Percentiles rank a stretch among this genome's conserved stretches.
phyloP scores from a whole-genome alignment of 1,140 invertebrate species.

The Colletes latitarsis region DNA sequence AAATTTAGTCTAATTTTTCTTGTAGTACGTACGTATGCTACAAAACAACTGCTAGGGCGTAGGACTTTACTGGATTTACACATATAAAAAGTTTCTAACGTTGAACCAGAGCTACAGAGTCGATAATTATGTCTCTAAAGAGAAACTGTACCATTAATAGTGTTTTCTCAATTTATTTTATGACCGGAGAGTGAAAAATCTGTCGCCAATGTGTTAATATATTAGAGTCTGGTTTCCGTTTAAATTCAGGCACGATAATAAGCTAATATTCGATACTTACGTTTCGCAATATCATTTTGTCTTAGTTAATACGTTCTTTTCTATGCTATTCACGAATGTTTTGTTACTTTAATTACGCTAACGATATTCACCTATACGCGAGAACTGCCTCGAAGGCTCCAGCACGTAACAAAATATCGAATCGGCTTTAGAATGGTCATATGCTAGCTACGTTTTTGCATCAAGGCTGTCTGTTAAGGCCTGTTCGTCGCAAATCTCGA shows the following conservation, averaged over 20 bases:
- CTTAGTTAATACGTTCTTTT: neutral
- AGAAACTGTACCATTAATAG: too few relatives aligned
- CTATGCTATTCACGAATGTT: conserved; percentile 3
- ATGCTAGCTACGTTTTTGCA: neutral
- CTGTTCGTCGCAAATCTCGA: conserved; percentile 13
- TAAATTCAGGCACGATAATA: conserved; percentile 48
- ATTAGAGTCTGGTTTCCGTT: conserved; percentile 19
- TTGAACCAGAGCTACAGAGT: too few relatives aligned
- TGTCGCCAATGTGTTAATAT: neutral
- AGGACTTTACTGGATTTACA: too few relatives aligned
- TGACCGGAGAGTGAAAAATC: too few relatives aligned
- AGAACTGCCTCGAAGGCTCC: neutral
- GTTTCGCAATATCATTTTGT: neutral
- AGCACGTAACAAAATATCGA: conserved; percentile 35
- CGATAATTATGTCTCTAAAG: too few relatives aligned
- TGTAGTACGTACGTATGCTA: too few relatives aligned
- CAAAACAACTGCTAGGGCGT: too few relatives aligned
- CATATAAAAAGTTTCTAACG: too few relatives aligned
- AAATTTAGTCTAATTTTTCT: too few relatives aligned
- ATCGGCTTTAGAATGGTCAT: neutral
- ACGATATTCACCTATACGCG: neutral
- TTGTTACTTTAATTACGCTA: conserved; percentile 17
- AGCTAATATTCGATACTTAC: conserved; percentile 10
- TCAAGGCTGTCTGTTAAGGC: conserved; percentile 13
- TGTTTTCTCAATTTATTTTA: too few relatives aligned